Base-by-base conservation (phyloP, 2,888 invertebrate genomes). In the Laothoe populi region DNA sequence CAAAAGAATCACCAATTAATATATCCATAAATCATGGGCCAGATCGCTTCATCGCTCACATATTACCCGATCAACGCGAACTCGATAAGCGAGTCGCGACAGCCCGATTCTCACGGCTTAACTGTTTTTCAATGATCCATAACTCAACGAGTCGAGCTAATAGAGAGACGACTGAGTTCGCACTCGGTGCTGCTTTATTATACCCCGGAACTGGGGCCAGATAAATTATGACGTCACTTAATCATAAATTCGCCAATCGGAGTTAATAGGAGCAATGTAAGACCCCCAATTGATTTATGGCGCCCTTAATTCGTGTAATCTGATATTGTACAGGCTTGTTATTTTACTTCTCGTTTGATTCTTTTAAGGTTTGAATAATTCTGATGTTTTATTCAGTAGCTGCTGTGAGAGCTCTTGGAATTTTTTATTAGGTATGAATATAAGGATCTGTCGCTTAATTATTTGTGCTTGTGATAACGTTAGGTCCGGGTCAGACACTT, bases 151-250 rank as follows among this genome's bases (percentile, higher is more conserved):
- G 74, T 72, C 74, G 75, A 74, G 74, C 78, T 84, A 84, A 83
- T 83, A 81, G 81, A 82, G 73, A 81, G 82, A 81, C 82, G 81
- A 76, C 74, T 65, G 65, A 74, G 71, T 70, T 74, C 74, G 67
- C 82, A 79, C 78, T 76, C 76, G 79, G 79, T 64, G 68, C 77
- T 81, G 72, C 78, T 82, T 83, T 81, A 83, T 84, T 83, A 82
- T 72, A 59, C 59, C 26, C 69, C 81, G 77, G 82, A 81, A 84
- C 81, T 78, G 74, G 73, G 73, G 74, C 67, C 74, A 77, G 80
- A 83, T 84, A 83, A 86, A 77, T 86, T 85, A 86, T 83, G 79
- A 82, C 74, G 75, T 69, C 82, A 80, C 81, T 86, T 86, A 81
- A 85, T 86, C 85, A 84, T 77, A 82, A 84, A 85, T 84, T 63